Evolutionary conservation across 2,888 invertebrate genomes (phyloP), one percentile per base, ranked within the genome.

Genomic region (Neria commutata): DNA sequence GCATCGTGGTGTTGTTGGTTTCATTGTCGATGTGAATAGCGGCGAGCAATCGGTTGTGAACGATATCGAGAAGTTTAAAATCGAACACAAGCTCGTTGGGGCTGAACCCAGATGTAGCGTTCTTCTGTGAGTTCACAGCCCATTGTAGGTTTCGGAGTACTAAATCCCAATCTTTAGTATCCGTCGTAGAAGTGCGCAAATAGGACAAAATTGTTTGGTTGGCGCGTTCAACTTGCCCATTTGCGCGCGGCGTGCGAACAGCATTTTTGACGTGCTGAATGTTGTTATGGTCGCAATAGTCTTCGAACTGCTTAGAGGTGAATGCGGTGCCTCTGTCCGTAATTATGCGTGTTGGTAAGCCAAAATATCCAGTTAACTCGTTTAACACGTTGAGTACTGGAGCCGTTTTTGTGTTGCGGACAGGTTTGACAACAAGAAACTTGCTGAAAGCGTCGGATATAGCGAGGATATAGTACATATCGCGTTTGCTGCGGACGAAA

Each of bases 241-340:
- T 60, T 60, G 2, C 54, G 14, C 62, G 34, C 2, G 62, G 61
- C 6, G 61, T 63, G 11, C 62, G 55, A 1, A 62, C 65, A 3
- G 60, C 62, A 14, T 52, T 56, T 42, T 67, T 62, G 11, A 63
- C 57, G 40, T 66, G 64, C 8, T 62, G 53, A 16, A 64, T 56
- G 6, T 54, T 56, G 17, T 63, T 52, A 11, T 29, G 42, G 0
- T 42, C 14, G 4, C 55, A 54, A 25, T 61, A 64, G 1, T 50
- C 45, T 1, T 6, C 40, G 23, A 63, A 60, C 14, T 51, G 51
- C 26, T 58, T 53, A 5, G 62, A 67, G 1, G 61, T 63, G 5
- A 60, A 66, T 6, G 61, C 59, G 14, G 60, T 62, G 8, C 60
- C 63, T 2, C 64, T 48, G 33, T 63, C 64, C 1, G 61, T 56